Evolutionary conservation across 1,140 invertebrate species (phyloP).

Genomic region (Zaprionus taronus): DNA sequence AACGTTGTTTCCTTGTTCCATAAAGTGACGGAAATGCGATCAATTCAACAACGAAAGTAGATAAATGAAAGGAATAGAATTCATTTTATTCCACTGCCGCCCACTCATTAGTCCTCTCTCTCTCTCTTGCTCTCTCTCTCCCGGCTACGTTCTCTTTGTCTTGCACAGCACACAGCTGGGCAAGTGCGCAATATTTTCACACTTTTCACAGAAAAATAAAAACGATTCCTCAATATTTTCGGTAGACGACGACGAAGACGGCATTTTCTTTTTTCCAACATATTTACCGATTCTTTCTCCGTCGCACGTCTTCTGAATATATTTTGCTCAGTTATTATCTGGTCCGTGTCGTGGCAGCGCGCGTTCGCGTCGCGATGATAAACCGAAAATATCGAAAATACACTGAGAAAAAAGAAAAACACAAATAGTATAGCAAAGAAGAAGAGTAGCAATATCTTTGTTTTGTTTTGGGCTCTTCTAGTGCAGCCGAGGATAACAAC

Average conservation of each 20-base stretch:
- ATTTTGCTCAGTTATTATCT: constrained; percentile 78
- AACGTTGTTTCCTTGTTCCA: constrained; percentile 68
- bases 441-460: constrained; percentile 34
- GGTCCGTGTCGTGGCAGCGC: constrained; percentile 77
- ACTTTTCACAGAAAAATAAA: constrained; percentile 82
- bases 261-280: constrained; percentile 52
- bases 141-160: neutral
- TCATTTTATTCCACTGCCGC: constrained; percentile 35
- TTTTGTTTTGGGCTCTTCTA: constrained; percentile 60
- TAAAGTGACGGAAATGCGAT: constrained; percentile 66
- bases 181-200: constrained; percentile 83
- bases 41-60: constrained; percentile 37
- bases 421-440: constrained; percentile 19
- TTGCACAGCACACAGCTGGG: constrained; percentile 46
- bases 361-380: constrained; percentile 69
- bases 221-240: constrained; percentile 82
- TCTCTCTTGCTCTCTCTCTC: constrained; percentile 15
- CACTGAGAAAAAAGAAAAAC: constrained; percentile 20
- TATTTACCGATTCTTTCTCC: constrained; percentile 46
- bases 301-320: constrained; percentile 56
- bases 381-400: constrained; percentile 36
- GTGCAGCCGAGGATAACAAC: constrained; percentile 61
- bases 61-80: constrained; percentile 59
- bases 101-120: constrained; percentile 23
- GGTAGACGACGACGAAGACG: constrained; percentile 33